Percentiles rank a stretch among this genome's conserved stretches.
Conservation (phyloP, 2,797 vertebrate species). For the Chrysocyon brachyurus region DNA sequence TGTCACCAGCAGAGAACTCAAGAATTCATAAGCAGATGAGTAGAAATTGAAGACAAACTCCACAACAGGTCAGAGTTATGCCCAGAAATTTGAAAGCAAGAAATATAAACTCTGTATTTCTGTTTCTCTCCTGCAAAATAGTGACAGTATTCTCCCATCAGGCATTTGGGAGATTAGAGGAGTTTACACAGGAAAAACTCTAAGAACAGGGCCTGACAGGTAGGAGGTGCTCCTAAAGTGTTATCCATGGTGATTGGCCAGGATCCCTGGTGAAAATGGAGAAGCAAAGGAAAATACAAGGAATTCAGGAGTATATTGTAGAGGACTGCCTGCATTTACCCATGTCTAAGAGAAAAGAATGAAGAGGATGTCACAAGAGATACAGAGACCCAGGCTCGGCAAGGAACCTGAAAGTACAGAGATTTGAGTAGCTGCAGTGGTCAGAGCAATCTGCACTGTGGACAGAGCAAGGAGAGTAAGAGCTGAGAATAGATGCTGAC, state of each 20-base stretch:
- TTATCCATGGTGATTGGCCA: neutral
- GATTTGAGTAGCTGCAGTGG: neutral
- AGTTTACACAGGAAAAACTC: neutral
- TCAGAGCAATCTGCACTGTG: neutral
- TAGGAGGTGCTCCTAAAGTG: neutral
- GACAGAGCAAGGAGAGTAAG: neutral
- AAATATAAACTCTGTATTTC: neutral
- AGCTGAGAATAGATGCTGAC: neutral
- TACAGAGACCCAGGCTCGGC: fast-evolving
- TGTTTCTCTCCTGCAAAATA: neutral
- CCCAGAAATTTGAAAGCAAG: neutral
- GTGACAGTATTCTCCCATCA: neutral
- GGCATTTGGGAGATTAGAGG: neutral
- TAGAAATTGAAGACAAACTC: neutral
- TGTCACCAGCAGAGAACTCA: neutral
- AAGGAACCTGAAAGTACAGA: neutral
- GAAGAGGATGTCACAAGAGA: neutral
- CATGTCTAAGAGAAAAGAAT: neutral
- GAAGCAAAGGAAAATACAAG: neutral
- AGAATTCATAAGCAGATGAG: neutral
- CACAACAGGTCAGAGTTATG: neutral
- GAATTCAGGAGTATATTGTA: neutral
- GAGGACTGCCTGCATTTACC: no score
- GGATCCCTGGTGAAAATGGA: neutral
- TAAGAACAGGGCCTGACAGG: neutral